Evolutionary conservation across 2,888 invertebrate genomes (phyloP).

Genomic region (Chalcosyrphus nemorum): DNA sequence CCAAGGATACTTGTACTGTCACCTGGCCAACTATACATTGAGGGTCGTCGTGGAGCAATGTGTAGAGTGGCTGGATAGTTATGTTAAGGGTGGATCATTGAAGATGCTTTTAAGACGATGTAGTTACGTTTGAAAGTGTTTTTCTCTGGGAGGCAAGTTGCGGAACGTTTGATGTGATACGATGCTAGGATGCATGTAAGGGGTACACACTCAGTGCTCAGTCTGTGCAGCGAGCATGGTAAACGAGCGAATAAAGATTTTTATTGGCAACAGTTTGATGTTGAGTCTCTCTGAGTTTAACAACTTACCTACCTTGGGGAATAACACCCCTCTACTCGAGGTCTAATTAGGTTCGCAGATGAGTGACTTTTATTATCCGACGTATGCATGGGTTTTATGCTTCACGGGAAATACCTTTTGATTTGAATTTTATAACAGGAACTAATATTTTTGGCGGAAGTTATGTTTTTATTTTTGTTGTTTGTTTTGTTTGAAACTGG

Average conservation of each 20-base stretch:
- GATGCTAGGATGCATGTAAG: not conserved
- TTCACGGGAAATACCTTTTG: slow-evolving; percentile 2
- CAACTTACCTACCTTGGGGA: slow-evolving; percentile 14
- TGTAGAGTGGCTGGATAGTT: not conserved
- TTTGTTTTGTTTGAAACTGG: not conserved
- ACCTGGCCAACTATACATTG: not conserved
- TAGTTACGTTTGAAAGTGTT: slow-evolving; percentile 2
- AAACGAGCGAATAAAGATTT: slow-evolving; percentile 52
- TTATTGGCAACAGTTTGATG: slow-evolving; percentile 51
- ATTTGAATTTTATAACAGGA: slow-evolving; percentile 27
- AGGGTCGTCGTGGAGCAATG: not conserved
- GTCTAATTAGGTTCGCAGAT: slow-evolving; percentile 55
- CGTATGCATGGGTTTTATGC: not conserved
- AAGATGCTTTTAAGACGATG: not conserved
- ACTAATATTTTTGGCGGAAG: slow-evolving; percentile 27
- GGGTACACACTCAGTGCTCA: not conserved
- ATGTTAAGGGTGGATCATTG: not conserved
- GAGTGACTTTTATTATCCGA: slow-evolving; percentile 49
- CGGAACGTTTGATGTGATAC: slow-evolving; percentile 31
- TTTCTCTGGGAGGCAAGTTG: slow-evolving; percentile 8
- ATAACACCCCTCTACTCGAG: not conserved
- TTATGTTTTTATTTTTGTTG: slow-evolving; percentile 26
- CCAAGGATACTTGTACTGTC: slow-evolving; percentile 4
- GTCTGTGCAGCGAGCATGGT: slow-evolving; percentile 24
- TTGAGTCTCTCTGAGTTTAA: slow-evolving; percentile 49